Evolutionary conservation across 2,888 invertebrate species (phyloP).

Genomic region (Aphidius colemani): DNA sequence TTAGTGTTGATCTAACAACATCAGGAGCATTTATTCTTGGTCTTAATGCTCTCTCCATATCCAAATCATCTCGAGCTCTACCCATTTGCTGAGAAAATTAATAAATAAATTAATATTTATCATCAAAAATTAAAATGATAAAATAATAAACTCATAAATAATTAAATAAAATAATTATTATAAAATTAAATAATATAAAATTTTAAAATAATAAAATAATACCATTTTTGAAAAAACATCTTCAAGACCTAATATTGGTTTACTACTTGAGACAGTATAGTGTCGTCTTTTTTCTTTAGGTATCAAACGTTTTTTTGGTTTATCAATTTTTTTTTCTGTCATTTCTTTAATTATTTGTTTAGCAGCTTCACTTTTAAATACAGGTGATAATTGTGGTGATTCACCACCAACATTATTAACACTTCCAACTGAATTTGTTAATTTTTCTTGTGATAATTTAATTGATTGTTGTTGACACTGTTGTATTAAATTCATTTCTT

Average conservation of each 20-base stretch:
- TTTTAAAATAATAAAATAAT: slow-evolving; percentile 34
- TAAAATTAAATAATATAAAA: slow-evolving; percentile 27
- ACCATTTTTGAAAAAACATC: slow-evolving; percentile 56
- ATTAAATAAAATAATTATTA: slow-evolving; percentile 12
- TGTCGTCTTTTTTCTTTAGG: slow-evolving; percentile 85
- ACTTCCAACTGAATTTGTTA: slow-evolving; percentile 40
- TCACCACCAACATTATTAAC: slow-evolving; percentile 49
- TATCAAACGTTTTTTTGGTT: slow-evolving; percentile 67
- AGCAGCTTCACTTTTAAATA: slow-evolving; percentile 86
- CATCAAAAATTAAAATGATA: slow-evolving; percentile 12
- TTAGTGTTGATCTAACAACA: slow-evolving; percentile 82
- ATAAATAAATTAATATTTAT: not conserved
- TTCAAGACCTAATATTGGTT: slow-evolving; percentile 53
- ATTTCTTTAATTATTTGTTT: slow-evolving; percentile 85
- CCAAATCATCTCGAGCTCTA: slow-evolving; percentile 80
- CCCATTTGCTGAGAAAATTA: slow-evolving; percentile 42
- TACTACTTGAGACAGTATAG: slow-evolving; percentile 73
- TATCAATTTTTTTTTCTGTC: slow-evolving; percentile 62
- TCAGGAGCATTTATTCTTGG: slow-evolving; percentile 80
- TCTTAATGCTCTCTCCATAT: slow-evolving; percentile 83
- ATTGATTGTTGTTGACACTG: slow-evolving; percentile 26
- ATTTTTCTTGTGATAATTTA: slow-evolving; percentile 36
- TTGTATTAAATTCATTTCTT: slow-evolving; percentile 5
- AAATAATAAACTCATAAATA: slow-evolving; percentile 20
- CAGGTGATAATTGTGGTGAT: slow-evolving; percentile 73